phyloP scores from a whole-genome alignment of 2,888 invertebrate genomes.

The Melanophora roralis region DNA sequence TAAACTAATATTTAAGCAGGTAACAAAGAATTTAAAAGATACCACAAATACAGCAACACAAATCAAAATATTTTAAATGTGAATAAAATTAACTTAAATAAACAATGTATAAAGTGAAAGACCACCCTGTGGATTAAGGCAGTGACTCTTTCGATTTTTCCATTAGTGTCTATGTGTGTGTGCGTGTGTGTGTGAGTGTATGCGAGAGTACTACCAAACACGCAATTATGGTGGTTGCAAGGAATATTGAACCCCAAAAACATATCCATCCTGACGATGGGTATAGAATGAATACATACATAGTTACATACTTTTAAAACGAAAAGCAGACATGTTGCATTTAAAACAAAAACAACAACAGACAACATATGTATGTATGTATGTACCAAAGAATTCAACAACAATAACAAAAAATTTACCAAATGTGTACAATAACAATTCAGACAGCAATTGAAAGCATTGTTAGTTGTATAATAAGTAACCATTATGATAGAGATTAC shows the following conservation, averaged over 20 bases:
- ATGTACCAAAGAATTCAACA: not conserved
- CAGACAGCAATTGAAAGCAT: conserved; percentile 60
- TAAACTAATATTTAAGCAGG: conserved; percentile 1
- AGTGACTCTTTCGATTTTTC: not conserved
- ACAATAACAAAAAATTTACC: not conserved
- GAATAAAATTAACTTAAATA: conserved; percentile 45
- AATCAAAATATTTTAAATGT: not conserved
- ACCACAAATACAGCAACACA: not conserved
- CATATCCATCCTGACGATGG: conserved; percentile 11
- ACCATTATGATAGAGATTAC: conserved; percentile 56
- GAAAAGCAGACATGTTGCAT: conserved; percentile 40
- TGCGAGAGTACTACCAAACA: not conserved
- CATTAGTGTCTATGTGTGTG: not conserved
- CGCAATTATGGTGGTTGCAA: conserved; percentile 40
- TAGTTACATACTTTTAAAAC: not conserved
- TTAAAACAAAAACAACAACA: conserved; percentile 18
- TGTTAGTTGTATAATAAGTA: conserved; percentile 57
- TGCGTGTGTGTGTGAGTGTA: not conserved
- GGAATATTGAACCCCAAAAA: conserved; percentile 46
- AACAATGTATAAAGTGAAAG: conserved; percentile 27
- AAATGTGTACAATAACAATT: conserved; percentile 54
- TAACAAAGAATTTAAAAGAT: conserved; percentile 18
- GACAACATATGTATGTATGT: no score
- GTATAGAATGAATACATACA: not conserved
- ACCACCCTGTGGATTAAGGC: conserved; percentile 40